Conservation (phyloP, 2,888 invertebrate species). For the Dryobotodes eremita region DNA sequence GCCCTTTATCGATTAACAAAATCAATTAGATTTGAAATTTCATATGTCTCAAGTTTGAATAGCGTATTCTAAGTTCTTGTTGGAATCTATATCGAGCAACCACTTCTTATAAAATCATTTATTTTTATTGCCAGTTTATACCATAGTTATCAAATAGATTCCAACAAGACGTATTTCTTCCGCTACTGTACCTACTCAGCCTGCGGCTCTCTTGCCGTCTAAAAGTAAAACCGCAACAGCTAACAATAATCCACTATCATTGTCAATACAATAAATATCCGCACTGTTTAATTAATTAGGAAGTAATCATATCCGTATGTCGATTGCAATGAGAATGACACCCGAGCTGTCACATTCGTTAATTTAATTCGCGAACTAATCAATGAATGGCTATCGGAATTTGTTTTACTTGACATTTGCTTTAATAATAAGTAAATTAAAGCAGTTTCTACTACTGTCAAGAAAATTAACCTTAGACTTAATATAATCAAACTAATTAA, state of each 20-base stretch:
- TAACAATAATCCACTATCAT: conserved; percentile 12
- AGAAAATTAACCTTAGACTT: conserved; percentile 33
- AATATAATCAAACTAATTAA: conserved; percentile 3
- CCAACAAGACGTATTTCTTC: not conserved
- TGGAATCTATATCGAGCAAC: not conserved
- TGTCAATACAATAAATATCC: conserved; percentile 13
- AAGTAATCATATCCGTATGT: conserved; percentile 4
- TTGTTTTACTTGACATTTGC: conserved; percentile 53
- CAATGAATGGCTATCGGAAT: conserved; percentile 44
- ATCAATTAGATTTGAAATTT: not conserved
- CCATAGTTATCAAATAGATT: not conserved
- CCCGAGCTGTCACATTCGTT: conserved; percentile 4
- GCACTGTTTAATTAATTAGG: conserved; percentile 25
- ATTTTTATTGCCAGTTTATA: not conserved
- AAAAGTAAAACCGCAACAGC: not conserved
- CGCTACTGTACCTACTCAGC: not conserved
- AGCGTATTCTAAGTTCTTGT: not conserved
- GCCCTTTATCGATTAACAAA: not conserved
- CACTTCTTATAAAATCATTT: not conserved
- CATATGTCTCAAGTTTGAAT: not conserved
- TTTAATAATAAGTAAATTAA: conserved; percentile 36
- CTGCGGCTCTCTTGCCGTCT: not conserved
- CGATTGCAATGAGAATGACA: conserved; percentile 15
- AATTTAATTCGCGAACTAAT: conserved; percentile 43
- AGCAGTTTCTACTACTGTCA: conserved; percentile 33